Evolutionary conservation across 2,888 invertebrate species (phyloP), one percentile per base, ranked within the genome.

Genomic region (Cryptocephalus primarius): DNA sequence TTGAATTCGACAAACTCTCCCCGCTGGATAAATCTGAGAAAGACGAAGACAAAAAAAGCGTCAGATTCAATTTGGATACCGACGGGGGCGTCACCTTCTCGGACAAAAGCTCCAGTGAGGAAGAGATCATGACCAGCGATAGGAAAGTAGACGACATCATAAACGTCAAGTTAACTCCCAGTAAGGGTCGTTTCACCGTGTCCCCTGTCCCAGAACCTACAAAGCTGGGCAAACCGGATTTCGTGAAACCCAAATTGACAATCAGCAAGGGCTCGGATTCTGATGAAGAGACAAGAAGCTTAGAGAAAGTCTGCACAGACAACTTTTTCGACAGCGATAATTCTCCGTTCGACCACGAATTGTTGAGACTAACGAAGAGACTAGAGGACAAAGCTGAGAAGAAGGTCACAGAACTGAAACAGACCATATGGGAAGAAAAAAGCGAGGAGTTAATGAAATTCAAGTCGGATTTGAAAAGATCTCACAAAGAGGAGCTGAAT

Each of bases 31-130:
- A 40, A 58, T 72, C 38, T 70, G 64, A 64, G 38, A 63, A 75
- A 55, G 88, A 88, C 49, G 87, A 84, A 33, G 83, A 87, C 48
- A 80, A 80, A 49, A 88, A 88, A 63, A 86, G 83, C 62, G 87
- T 88, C 1, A 72, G 80, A 8, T 82, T 82, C 55, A 80, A 79
- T 64, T 65, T 82, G 46, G 72, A 75, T 44, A 65, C 69, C 9
- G 71, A 72, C 48, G 66, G 72, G 6, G 71, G 69, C 13, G 69
- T 72, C 45, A 64, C 64, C 11, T 61, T 67, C 45, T 66, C 68
- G 1, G 69, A 69, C 48, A 67, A 66, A 53, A 66, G 64, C 50
- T 60, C 62, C 9, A 64, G 60, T 45, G 63, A 64, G 14, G 65
- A 63, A 38, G 64, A 65, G 33, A n/a, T 57, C 8, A 54, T 60